Evolutionary conservation across 2,113 vertebrate genomes (phyloP).

Genomic region (Murina feae): DNA sequence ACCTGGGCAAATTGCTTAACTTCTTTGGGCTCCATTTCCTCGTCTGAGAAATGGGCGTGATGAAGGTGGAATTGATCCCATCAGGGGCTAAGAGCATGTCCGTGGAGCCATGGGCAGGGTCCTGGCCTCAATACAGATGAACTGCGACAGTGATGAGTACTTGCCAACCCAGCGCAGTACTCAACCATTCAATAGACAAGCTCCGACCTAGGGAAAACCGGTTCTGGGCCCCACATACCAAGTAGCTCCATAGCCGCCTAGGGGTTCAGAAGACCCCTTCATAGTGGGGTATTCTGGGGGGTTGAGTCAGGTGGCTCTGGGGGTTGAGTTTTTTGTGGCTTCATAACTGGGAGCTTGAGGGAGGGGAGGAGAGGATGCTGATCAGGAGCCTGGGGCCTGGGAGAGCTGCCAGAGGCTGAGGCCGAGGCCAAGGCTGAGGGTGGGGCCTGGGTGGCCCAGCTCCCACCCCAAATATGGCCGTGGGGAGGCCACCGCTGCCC

Average conservation of each 20-base stretch:
- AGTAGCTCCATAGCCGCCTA: background rate
- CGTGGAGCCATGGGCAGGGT: background rate
- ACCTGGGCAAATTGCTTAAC: background rate
- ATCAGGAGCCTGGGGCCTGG: background rate
- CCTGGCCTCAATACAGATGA: background rate
- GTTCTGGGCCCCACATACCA: background rate
- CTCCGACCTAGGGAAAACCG: background rate
- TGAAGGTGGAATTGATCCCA: background rate
- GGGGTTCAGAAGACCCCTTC: background rate
- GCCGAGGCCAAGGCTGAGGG: background rate
- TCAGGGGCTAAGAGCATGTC: background rate
- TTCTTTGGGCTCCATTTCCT: background rate
- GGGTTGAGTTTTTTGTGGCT: background rate
- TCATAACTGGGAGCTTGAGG: background rate
- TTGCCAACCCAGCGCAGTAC: background rate
- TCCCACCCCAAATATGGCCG: conserved; percentile 45
- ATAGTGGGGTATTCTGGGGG: background rate
- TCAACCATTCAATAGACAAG: background rate
- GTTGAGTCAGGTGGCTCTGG: background rate
- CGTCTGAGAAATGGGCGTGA: background rate
- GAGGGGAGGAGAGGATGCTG: background rate
- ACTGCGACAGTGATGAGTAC: background rate
- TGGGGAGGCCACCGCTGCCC: background rate
- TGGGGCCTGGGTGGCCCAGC: background rate
- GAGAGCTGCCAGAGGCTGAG: conserved; percentile 30